Evolutionary conservation across 2,797 vertebrate genomes (phyloP), one percentile per base, ranked within the genome.

Genomic region (Oreortyx pictus): DNA sequence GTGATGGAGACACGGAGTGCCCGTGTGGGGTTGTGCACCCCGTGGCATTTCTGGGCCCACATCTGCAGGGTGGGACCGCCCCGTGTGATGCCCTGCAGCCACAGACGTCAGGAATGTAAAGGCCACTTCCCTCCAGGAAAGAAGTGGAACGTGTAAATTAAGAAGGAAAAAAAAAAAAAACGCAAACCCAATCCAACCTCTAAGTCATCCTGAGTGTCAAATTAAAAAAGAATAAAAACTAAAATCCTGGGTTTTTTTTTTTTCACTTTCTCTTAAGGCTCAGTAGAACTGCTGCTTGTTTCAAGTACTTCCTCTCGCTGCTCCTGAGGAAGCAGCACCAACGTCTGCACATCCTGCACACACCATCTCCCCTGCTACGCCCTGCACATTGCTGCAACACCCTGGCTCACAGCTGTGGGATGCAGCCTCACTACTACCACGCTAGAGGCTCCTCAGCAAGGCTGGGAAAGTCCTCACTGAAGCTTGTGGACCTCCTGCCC

Each of bases 231-330:
- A 4, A 77, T 61, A 70, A 5, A 31, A 77, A 11, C 22, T n/a
- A 43, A 64, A 14, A 43, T 27, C 14, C 15, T 16, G 10, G n/a
- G n/a, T n/a, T 0, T 7, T 43, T 86, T 10, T 37, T 77, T 84
- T 90, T 86, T 93, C 29, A 6, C 82, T 83, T 95, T 92, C 62
- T 92, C 57, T 97, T 97, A 97, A 97, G 96, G 97, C 96, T 97
- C 92, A 92, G 91, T 81, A 77, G 80, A 88, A 79, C 68, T 87
- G 93, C 67, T 96, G 90, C 90, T 94, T 81, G 33, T 86, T 94
- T 96, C 93, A 97, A 97, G 93, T 88, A 93, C 89, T 89, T 52
- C 62, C 79, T 52, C 27, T 52, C 31, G 27, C 50, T 52, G 50
- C 50, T 52, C 27, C 50, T 29, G 10, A 11, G 50, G 50, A 52